Base-by-base conservation (phyloP, 2,797 vertebrate genomes). In the Sparus aurata region DNA sequence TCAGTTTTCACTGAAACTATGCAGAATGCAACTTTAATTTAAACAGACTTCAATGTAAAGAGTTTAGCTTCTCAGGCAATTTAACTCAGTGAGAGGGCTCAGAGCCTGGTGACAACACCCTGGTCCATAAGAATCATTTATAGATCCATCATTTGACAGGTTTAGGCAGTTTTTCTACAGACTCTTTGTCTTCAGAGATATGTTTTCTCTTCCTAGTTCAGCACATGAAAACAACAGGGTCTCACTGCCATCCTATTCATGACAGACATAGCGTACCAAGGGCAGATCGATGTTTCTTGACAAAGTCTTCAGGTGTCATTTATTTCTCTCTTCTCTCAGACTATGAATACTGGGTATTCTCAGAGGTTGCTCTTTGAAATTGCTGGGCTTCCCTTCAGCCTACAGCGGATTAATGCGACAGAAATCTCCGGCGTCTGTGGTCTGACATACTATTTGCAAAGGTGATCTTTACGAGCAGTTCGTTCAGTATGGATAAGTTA, bases 41-140 rank as follows among this genome's bases (percentile, higher is more conserved):
- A 57, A 88, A 91, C 69, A 23, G 80, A 91, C 84, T 92, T 88
- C 77, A 90, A 83, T 82, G 77, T 88, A 85, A 88, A 87, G 83
- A 83, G 84, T 84, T 89, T 81, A 83, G 90, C 90, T 93, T 95
- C 94, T 96, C 95, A 94, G 95, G 94, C 95, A 92, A 91, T 81
- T 86, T 79, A 88, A 91, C 91, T 93, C 92, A 85, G 85, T 79
- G 85, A 92, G 84, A 81, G 87, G 90, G 87, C 83, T 89, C 81
- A 59, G 80, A 87, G 85, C 87, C 89, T 73, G 8, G 67, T 82
- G 45, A 68, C 65, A 38, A 69, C 89, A 79, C 78, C 87, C 85
- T 68, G 70, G 68, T 89, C 84, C 82, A 69, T 70, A 38, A 55
- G 46, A 67, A 64, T 59, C 61, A 78, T 82, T 74, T 53, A 43